These are phyloP conservation scores for Globodera rostochiensis DNA, from an alignment of 1,140 invertebrate genomes.

Conservation along the genomic window DNA sequence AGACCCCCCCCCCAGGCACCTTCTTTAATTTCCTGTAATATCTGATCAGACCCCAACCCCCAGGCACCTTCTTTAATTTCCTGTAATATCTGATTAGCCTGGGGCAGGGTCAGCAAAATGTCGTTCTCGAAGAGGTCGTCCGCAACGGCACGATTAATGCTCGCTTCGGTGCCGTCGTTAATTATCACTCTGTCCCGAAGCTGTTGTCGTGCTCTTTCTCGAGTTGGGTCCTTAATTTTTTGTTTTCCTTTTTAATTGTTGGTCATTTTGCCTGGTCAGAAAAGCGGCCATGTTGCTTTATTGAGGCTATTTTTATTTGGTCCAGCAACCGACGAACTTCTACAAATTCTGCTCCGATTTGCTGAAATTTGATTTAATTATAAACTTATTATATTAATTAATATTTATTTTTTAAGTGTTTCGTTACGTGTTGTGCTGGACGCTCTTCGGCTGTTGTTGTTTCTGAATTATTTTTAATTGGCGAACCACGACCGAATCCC, in stretches of 20 bases:
- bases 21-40: no score
- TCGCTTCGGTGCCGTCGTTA: constrained; percentile 60
- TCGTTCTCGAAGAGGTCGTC: constrained; percentile 63
- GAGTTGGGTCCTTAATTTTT: constrained; percentile 25
- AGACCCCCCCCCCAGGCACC: no score
- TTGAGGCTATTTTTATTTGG: constrained; percentile 33
- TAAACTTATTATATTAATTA: not conserved
- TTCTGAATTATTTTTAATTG: not conserved
- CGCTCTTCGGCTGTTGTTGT: not conserved
- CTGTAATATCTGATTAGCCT: constrained; percentile 53
- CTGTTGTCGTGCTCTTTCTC: constrained; percentile 11
- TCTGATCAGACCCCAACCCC: not conserved
- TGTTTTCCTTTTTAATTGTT: not conserved
- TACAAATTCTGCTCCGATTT: constrained; percentile 18
- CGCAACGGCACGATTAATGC: constrained; percentile 51
- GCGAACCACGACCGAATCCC: not conserved
- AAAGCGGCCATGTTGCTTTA: constrained; percentile 29
- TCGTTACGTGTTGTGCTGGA: not conserved
- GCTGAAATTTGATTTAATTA: not conserved
- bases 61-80: constrained; percentile 48
- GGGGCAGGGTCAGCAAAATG: constrained; percentile 56
- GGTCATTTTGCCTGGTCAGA: constrained; percentile 19
- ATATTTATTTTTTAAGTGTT: not conserved
- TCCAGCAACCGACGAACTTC: constrained; percentile 33
- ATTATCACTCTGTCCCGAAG: constrained; percentile 23